Conservation (phyloP, 2,888 invertebrate genomes). For the Melinopterus prodromus region DNA sequence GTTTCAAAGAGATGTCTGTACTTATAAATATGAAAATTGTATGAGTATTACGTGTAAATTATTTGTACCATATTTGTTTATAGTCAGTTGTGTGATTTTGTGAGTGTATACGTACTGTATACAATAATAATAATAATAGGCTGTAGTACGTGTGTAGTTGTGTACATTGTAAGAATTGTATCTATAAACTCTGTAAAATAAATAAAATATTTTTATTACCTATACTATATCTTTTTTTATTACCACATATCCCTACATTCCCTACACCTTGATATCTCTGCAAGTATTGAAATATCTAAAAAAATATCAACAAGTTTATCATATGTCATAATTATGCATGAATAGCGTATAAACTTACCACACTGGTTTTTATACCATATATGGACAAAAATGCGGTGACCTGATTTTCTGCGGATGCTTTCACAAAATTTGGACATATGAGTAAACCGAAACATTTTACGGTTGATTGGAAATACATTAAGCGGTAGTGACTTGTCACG, state of each 20-base stretch:
- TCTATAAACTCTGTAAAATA: constrained; percentile 43
- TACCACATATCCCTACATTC: background rate
- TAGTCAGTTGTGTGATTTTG: constrained; percentile 36
- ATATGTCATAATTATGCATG: background rate
- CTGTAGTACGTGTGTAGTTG: constrained; percentile 28
- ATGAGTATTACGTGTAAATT: constrained; percentile 30
- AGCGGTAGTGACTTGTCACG: background rate
- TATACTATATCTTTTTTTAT: constrained; percentile 17
- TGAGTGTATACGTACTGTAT: constrained; percentile 20
- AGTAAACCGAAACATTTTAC: constrained; percentile 9
- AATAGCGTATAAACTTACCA: background rate
- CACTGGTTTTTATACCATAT: constrained; percentile 4
- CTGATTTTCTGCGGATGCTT: background rate
- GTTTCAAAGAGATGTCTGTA: constrained; percentile 16
- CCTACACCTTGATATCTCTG: background rate
- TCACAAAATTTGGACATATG: constrained; percentile 22
- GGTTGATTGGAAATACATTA: background rate
- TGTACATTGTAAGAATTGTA: constrained; percentile 34
- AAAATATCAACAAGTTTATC: background rate
- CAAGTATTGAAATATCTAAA: background rate
- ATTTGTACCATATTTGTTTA: constrained; percentile 35
- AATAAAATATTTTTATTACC: constrained; percentile 42
- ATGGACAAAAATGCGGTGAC: constrained; percentile 20
- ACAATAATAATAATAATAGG: constrained; percentile 1
- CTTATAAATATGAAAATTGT: constrained; percentile 5